Evolutionary conservation across 2,888 invertebrate genomes (phyloP), one percentile per base, ranked within the genome.

Genomic region (Phragmatobia fuliginosa): DNA sequence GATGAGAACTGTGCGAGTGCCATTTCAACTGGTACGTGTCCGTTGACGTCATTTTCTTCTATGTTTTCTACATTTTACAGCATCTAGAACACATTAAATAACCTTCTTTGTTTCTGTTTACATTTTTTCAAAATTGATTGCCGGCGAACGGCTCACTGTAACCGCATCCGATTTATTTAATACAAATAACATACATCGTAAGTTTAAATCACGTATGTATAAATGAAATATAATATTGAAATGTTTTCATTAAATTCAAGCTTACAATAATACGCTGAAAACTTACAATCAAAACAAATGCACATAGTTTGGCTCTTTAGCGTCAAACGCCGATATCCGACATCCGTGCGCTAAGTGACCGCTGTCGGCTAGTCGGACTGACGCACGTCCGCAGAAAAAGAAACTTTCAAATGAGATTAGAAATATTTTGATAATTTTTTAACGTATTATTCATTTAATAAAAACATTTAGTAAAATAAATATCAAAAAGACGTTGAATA

Each of bases 1-100:
- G 95, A 93, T 98, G 97, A 41, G 97, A 96, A 84, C 97, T 96
- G 95, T 97, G 98, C 79, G 98, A 98, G 91, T 98, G 97, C 98
- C 98, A 98, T 95, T 98, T 98, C 67, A 98, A 95, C 92, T 98
- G 98, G 91, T 98, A 98, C 84, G 98, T 98, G 91, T 98, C 98
- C 84, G 96, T 95, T 74, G 95, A 93, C 81, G 94, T 95, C 93
- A 95, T 95, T 80, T 88, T 66, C 63, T 67, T 72, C 45, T n/a
- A 31, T 68, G 59, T 70, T 67, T 71, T 76, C 82, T 80, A 79
- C 75, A 75, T 75, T 76, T 73, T 76, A 83, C 75, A 73, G 71
- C 78, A 82, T 78, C 80, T 79, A 70, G 25, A 66, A 45, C 45
- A 75, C 67, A 65, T 33, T 52, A 38, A 49, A 61, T 65, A 69